Evolutionary conservation across 2,113 vertebrate species (phyloP).

Genomic region (Myotis brandtii): DNA sequence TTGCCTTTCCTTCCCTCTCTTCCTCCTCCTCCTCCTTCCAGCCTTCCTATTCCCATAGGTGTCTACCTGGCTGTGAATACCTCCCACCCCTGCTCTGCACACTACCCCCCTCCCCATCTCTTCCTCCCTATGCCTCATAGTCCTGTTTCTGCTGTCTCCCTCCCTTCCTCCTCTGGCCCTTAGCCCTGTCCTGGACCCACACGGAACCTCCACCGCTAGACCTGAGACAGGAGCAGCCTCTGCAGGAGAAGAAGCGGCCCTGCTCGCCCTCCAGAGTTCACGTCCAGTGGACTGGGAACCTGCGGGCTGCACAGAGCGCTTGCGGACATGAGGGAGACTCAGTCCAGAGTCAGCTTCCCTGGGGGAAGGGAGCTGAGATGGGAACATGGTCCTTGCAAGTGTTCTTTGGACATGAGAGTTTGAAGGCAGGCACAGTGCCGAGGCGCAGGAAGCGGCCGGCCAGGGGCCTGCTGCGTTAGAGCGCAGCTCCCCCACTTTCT

Average conservation of each 20-base stretch:
- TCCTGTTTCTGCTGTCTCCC: not conserved
- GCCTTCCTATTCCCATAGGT: fast-evolving
- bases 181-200: not conserved
- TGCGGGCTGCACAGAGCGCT: not conserved
- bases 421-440: not conserved
- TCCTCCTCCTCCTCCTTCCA: not conserved
- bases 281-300: fast-evolving
- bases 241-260: not conserved
- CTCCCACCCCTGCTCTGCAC: fast-evolving
- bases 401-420: not conserved
- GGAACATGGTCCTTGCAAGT: not conserved
- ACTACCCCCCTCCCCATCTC: fast-evolving
- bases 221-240: not conserved
- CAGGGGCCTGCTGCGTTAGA: not conserved
- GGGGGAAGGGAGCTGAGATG: not conserved
- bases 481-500: not conserved
- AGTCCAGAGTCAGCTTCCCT: not conserved
- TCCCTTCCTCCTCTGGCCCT: not conserved
- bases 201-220: not conserved
- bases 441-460: not conserved
- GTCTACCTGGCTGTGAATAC: not conserved
- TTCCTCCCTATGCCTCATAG: not conserved
- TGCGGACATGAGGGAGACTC: not conserved
- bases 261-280: not conserved
- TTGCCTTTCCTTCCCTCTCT: not conserved